These are phyloP conservation scores for Micrasema longulum DNA, from an alignment of 1,140 invertebrate genomes.

Conservation along the genomic window DNA sequence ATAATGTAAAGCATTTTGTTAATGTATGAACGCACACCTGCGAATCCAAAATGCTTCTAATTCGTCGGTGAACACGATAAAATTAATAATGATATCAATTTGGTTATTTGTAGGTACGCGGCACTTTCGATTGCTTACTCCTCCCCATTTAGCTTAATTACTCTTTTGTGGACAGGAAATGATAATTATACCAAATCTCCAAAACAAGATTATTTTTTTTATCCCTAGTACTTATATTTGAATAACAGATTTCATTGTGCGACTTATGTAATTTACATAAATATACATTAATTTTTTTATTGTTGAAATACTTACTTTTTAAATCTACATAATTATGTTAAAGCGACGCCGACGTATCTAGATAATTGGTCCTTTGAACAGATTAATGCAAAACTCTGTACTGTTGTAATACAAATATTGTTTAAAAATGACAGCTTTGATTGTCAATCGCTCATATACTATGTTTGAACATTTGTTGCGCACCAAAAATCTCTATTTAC, in stretches of 20 bases:
- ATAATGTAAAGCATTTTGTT: no score
- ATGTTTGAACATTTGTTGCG: no score
- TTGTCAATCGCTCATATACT: no score
- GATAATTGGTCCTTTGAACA: no score
- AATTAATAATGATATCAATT: conserved; percentile 13
- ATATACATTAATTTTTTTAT: conserved; percentile 23
- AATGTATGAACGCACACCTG: no score
- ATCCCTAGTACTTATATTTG: conserved; percentile 33
- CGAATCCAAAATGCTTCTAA: conserved; percentile 1
- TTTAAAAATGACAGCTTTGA: no score
- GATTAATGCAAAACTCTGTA: no score
- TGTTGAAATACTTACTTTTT: conserved; percentile 15
- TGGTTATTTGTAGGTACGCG: conserved; percentile 11
- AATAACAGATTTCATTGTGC: conserved; percentile 35
- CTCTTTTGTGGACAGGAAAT: conserved; percentile 12
- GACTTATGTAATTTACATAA: conserved; percentile 23
- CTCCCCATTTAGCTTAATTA: conserved; percentile 28
- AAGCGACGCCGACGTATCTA: neutral
- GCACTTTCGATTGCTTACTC: conserved; percentile 9
- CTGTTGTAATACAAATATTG: no score
- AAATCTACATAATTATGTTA: conserved; percentile 21
- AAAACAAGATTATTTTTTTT: conserved; percentile 23
- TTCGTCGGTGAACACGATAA: neutral
- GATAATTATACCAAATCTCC: conserved; percentile 27
- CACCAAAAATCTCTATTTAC: no score